Percentiles rank a stretch among this genome's conserved stretches.
Conservation (phyloP, 2,113 vertebrate genomes). For the Serilophus lunatus region DNA sequence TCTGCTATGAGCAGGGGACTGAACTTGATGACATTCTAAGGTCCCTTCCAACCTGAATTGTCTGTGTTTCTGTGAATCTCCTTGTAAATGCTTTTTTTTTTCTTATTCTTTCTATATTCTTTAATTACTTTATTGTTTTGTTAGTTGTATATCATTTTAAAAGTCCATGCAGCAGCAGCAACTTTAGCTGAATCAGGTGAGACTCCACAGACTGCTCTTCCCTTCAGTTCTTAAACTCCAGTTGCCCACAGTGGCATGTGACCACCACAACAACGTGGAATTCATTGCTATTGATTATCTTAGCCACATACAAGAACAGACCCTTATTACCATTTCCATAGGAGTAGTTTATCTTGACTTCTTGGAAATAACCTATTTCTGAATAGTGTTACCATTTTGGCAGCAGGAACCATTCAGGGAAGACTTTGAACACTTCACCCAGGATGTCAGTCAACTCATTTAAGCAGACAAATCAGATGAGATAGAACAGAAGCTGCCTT, state of each 20-base stretch:
- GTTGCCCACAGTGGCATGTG: accelerated
- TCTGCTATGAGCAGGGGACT: not conserved
- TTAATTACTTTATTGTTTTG: not conserved
- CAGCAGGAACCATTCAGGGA: not conserved
- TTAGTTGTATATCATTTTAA: too few species aligned
- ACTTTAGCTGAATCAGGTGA: not conserved
- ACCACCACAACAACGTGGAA: not conserved
- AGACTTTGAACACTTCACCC: not conserved
- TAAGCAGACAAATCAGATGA: not conserved
- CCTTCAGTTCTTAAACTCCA: not conserved
- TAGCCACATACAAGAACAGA: not conserved
- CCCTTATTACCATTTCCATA: not conserved
- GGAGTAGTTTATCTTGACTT: not conserved
- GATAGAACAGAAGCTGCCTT: not conserved
- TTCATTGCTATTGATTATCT: not conserved
- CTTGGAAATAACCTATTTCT: not conserved
- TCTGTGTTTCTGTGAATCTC: not conserved
- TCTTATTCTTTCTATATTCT: not conserved
- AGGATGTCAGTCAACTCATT: not conserved
- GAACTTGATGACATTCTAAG: not conserved
- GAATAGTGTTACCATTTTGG: not conserved
- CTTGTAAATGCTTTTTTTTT: not conserved
- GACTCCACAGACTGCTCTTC: not conserved
- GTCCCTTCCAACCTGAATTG: not conserved
- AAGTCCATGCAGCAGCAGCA: not conserved